These are phyloP conservation scores for Tragelaphus imberbis DNA, from an alignment of 2,113 vertebrate species.

Conservation along the genomic window DNA sequence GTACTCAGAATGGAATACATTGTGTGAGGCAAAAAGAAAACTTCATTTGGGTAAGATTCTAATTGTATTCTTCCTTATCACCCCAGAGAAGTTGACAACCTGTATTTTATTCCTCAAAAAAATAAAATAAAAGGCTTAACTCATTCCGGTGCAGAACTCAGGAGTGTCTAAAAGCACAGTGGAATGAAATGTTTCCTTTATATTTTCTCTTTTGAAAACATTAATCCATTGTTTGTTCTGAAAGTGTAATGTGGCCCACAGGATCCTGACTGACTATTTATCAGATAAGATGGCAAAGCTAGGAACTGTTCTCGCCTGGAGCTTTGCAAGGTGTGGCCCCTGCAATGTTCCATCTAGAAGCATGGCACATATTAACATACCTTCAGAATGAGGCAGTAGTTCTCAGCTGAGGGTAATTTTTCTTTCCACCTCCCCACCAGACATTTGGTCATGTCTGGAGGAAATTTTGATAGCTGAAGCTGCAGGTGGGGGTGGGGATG, in stretches of 20 bases:
- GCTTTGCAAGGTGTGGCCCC: neutral
- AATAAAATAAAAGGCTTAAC: conserved; percentile 34
- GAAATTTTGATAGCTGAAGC: neutral
- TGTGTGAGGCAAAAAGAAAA: conserved; percentile 1
- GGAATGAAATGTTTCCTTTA: neutral
- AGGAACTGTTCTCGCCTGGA: neutral
- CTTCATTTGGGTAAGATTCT: conserved; percentile 46
- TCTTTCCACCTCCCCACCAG: too few relatives aligned
- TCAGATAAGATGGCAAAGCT: too few relatives aligned
- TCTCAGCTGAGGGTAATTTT: neutral
- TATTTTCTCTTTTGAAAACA: neutral
- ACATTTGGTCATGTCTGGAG: neutral
- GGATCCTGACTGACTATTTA: neutral
- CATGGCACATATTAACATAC: neutral
- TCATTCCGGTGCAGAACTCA: conserved; percentile 16
- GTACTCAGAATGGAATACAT: conserved; percentile 1
- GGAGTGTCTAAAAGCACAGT: neutral
- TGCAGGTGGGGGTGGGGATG: neutral
- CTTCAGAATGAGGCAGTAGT: neutral
- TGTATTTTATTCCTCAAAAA: conserved; percentile 58
- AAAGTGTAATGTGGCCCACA: neutral
- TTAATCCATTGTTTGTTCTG: neutral
- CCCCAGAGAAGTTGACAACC: conserved; percentile 41
- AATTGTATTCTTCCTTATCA: conserved; percentile 13
- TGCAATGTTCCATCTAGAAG: neutral